A percentile compares a stretch with the other conserved stretches of the same genome.
phyloP scores from a whole-genome alignment of 1,140 invertebrate genomes.

The Papilio aristodemus region DNA sequence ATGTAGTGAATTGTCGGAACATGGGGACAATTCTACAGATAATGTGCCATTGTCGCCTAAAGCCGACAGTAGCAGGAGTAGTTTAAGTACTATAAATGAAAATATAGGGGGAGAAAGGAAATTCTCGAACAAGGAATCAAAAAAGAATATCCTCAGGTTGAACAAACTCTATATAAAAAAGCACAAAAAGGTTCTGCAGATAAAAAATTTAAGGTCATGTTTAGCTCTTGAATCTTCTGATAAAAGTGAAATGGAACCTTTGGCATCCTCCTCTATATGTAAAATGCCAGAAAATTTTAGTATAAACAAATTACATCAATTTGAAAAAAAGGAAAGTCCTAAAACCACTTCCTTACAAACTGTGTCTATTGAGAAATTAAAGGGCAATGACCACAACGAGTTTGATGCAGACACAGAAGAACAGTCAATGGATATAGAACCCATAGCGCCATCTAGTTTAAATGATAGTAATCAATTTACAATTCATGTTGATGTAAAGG shows the following conservation, averaged over 20 bases:
- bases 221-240: conserved; percentile 35
- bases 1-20: conserved; percentile 74
- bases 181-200: conserved; percentile 73
- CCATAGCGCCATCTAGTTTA: conserved; percentile 51
- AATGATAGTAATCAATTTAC: conserved; percentile 44
- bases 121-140: conserved; percentile 45
- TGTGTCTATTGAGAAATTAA: conserved; percentile 77
- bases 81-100: conserved; percentile 40
- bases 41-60: conserved; percentile 53
- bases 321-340: conserved; percentile 45
- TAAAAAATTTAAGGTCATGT: conserved; percentile 67
- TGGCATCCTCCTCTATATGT: conserved; percentile 54
- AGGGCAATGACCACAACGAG: conserved; percentile 59
- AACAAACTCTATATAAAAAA: conserved; percentile 76
- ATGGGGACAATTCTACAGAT: conserved; percentile 67
- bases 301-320: conserved; percentile 59
- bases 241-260: conserved; percentile 47
- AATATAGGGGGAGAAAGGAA: conserved; percentile 43
- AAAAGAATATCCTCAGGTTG: conserved; percentile 59
- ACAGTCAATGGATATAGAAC: conserved; percentile 72
- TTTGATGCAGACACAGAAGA: conserved; percentile 73
- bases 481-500: conserved; percentile 48
- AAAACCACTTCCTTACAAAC: conserved; percentile 59
- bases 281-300: conserved; percentile 59
- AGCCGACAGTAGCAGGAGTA: conserved; percentile 38